These are phyloP conservation scores for Gopherus flavomarginatus DNA, from an alignment of 2,113 vertebrate genomes.

Conservation along the genomic window DNA sequence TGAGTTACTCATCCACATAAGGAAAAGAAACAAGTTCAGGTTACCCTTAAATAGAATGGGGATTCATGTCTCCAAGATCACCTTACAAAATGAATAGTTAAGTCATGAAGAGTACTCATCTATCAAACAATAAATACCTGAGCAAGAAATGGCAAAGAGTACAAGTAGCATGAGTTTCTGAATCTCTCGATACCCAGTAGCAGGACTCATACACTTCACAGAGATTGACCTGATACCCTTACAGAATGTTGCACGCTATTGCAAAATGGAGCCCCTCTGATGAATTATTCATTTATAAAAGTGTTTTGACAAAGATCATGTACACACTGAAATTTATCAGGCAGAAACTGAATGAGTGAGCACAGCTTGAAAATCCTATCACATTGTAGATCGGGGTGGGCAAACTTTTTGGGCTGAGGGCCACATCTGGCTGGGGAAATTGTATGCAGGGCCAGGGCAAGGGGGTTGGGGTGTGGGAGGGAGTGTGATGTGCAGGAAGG, in stretches of 20 bases:
- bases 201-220: neutral
- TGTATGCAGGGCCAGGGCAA: too few relatives aligned
- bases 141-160: neutral
- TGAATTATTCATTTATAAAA: neutral
- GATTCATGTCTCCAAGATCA: neutral
- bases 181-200: neutral
- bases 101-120: neutral
- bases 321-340: neutral
- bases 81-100: neutral
- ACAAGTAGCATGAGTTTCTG: neutral
- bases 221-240: neutral
- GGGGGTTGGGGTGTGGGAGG: too few relatives aligned
- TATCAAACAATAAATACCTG: rapidly evolving
- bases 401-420: too few relatives aligned
- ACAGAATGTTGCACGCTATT: neutral
- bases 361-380: neutral
- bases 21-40: neutral
- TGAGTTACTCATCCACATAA: neutral
- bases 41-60: neutral
- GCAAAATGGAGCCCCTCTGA: neutral
- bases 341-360: neutral
- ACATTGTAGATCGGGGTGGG: neutral
- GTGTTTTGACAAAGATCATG: neutral
- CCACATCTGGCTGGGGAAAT: too few relatives aligned
- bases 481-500: too few relatives aligned